Conservation (phyloP, 2,888 invertebrate species). For the Carcina quercana region DNA sequence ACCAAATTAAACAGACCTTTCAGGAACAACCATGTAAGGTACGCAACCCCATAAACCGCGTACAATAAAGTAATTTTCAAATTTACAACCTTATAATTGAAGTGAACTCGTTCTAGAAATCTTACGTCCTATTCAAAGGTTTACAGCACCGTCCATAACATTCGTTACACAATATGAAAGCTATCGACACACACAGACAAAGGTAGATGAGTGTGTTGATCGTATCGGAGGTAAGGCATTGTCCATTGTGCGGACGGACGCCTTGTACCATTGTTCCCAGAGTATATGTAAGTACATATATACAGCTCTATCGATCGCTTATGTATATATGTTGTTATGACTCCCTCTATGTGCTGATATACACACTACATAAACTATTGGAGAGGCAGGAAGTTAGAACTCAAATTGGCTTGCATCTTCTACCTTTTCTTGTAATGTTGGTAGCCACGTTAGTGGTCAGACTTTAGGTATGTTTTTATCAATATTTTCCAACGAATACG, state of each 20-base stretch:
- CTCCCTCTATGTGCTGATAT: slow-evolving; percentile 36
- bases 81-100: no score
- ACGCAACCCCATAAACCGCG: no score
- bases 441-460: no score
- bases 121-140: not conserved
- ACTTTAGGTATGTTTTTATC: no score
- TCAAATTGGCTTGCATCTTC: no score
- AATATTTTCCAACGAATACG: no score
- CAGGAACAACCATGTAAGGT: no score
- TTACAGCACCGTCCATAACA: slow-evolving; percentile 11
- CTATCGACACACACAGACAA: slow-evolving; percentile 44
- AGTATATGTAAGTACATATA: slow-evolving; percentile 30
- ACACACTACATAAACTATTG: slow-evolving; percentile 27
- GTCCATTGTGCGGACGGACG: slow-evolving; percentile 67
- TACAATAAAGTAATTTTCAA: no score
- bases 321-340: slow-evolving; percentile 49
- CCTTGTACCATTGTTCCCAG: slow-evolving; percentile 59
- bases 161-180: slow-evolving; percentile 45
- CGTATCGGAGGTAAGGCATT: slow-evolving; percentile 57
- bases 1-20: no score
- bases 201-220: slow-evolving; percentile 56
- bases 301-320: slow-evolving; percentile 43
- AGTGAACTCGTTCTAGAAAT: not conserved
- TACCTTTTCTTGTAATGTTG: no score
- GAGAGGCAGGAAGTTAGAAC: no score